Percentiles rank a stretch among this genome's conserved stretches.
phyloP scores from a whole-genome alignment of 2,113 vertebrate species.

The Aramus guarauna region DNA sequence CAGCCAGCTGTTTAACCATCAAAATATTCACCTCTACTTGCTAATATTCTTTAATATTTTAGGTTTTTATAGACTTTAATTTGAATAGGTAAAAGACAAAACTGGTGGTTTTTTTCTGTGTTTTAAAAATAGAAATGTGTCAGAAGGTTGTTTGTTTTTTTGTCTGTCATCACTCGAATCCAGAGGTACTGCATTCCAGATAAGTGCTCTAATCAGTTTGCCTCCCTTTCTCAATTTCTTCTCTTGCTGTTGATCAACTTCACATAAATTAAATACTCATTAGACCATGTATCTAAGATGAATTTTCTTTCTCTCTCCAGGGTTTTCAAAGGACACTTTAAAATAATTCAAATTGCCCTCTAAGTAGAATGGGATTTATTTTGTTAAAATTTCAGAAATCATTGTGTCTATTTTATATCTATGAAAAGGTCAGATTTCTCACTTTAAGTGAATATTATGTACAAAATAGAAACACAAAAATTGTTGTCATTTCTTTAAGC shows the following conservation, averaged over 20 bases:
- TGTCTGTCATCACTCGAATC: neutral
- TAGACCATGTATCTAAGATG: neutral
- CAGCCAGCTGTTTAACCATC: neutral
- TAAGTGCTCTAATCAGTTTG: neutral
- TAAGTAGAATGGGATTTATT: neutral
- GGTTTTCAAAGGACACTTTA: constrained; percentile 2
- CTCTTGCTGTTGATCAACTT: constrained; percentile 28
- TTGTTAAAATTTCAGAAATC: neutral
- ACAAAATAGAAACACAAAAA: neutral
- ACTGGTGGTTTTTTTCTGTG: neutral
- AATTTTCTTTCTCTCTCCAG: neutral
- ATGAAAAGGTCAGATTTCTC: neutral
- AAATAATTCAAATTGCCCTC: constrained; percentile 24
- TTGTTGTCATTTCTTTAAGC: neutral
- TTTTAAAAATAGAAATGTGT: neutral
- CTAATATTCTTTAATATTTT: neutral
- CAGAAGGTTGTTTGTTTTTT: fast-evolving
- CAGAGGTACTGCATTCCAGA: neutral
- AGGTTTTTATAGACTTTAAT: neutral
- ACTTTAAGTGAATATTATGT: neutral
- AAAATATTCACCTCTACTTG: neutral
- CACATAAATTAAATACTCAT: constrained; percentile 32
- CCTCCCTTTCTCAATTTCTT: neutral
- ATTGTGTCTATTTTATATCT: neutral
- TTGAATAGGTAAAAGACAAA: neutral